Base-by-base conservation (phyloP, 2,797 vertebrate species). In the Ctenopoma kingsleyae region DNA sequence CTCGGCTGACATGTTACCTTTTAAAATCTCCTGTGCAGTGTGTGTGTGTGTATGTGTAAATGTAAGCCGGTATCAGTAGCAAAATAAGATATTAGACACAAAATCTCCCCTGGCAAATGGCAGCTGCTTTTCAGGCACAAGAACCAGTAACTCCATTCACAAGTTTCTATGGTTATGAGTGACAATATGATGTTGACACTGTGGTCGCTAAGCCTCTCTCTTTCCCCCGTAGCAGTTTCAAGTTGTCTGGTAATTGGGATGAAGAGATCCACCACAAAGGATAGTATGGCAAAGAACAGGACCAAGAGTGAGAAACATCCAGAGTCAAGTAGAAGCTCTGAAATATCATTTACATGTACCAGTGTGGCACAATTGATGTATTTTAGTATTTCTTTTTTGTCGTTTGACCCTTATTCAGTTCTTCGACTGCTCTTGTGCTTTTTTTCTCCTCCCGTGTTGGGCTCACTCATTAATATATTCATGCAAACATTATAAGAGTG, bases 401-500 rank as follows among this genome's bases (percentile, higher is more conserved):
- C 56, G 50, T 62, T 64, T 51, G 46, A 71, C 56, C 67, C 46
- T 62, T 66, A 23, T 85, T 71, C 27, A 67, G 61, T 75, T 47
- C 48, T 48, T 65, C 38, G 44, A 48, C 60, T 68, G 66, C 78
- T 84, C 69, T 64, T 54, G 67, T 38, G 47, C 62, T 54, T 71
- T 67, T 41, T 70, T 58, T 77, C 64, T 40, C 52, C 58, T 72
- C 55, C 46, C 1, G 17, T 72, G 56, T 85, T 70, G 47, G 54
- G 61, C 62, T 78, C 55, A 8, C 70, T 86, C 85, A 87, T 92
- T 81, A 82, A 91, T 92, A 56, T 77, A 91, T 91, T 91, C 86
- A 92, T 88, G 66, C 62, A 36, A 79, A 82, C 77, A 81, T 85
- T 62, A 79, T 88, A 76, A 44, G 84, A 50, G 71, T 54, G 79